These are phyloP conservation scores for Phaethon lepturus DNA, from an alignment of 2,113 vertebrate species.

Conservation along the genomic window DNA sequence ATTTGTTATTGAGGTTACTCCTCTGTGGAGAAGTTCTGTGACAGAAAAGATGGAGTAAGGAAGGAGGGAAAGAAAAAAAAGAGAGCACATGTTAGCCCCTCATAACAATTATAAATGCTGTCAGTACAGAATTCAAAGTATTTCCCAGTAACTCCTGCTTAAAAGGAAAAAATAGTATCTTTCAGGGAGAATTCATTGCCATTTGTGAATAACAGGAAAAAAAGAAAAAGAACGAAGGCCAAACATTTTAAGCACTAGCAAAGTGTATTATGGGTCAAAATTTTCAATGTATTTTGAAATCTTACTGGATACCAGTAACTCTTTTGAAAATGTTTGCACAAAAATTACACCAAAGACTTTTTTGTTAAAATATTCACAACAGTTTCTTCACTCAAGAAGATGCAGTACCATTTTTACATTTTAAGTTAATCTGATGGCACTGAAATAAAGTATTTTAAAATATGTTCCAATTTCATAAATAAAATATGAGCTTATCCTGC, in stretches of 20 bases:
- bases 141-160: neutral
- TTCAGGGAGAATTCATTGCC: neutral
- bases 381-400: neutral
- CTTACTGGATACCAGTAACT: neutral
- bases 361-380: neutral
- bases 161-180: neutral
- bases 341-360: neutral
- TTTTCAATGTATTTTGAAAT: neutral
- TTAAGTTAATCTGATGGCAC: neutral
- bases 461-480: neutral
- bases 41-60: neutral
- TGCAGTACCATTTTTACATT: neutral
- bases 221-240: neutral
- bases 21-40: slow-evolving; percentile 90
- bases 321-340: neutral
- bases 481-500: neutral
- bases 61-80: neutral
- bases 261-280: neutral
- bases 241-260: neutral
- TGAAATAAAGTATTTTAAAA: neutral
- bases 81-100: neutral
- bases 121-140: neutral
- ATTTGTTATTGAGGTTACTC: slow-evolving; percentile 89
- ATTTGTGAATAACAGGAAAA: neutral
- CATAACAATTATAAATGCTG: neutral